Evolutionary conservation across 2,888 invertebrate species (phyloP).

Genomic region (Agrenia bidenticulata): DNA sequence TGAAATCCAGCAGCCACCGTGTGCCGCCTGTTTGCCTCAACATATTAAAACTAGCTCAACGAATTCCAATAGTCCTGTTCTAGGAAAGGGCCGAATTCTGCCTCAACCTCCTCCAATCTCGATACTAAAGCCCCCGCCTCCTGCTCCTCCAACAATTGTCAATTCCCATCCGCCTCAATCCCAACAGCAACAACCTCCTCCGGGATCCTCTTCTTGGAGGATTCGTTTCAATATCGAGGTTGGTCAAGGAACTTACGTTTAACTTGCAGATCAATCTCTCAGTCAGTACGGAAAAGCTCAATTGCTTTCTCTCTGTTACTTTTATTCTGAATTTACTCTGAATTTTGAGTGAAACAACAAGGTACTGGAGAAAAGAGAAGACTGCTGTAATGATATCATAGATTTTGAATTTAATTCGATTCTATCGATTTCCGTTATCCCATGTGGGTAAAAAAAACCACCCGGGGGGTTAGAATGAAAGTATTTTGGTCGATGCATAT

Average conservation of each 20-base stretch:
- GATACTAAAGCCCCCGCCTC: constrained; percentile 45
- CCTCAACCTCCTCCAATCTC: constrained; percentile 48
- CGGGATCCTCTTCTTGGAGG: constrained; percentile 49
- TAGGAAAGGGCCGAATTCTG: constrained; percentile 18
- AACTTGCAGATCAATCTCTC: constrained; percentile 1
- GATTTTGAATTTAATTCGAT: too few relatives aligned
- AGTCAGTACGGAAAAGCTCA: too few relatives aligned
- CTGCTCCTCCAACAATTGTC: constrained; percentile 21
- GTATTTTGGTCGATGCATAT: too few relatives aligned
- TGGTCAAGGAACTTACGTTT: constrained; percentile 51
- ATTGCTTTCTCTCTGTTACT: too few relatives aligned
- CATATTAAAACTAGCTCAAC: constrained; percentile 18
- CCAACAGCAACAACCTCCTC: constrained; percentile 24
- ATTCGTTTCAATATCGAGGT: constrained; percentile 53
- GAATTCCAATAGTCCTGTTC: neutral
- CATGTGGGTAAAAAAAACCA: too few relatives aligned
- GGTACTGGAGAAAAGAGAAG: too few relatives aligned
- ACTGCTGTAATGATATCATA: too few relatives aligned
- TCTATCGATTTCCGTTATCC: too few relatives aligned
- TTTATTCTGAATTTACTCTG: too few relatives aligned
- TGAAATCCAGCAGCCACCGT: constrained; percentile 9
- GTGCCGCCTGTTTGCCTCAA: constrained; percentile 25
- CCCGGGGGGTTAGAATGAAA: neutral
- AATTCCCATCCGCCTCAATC: constrained; percentile 10
- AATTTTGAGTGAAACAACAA: too few relatives aligned